These are phyloP conservation scores for Deroplatys truncata DNA, from an alignment of 2,888 invertebrate species.

Conservation along the genomic window DNA sequence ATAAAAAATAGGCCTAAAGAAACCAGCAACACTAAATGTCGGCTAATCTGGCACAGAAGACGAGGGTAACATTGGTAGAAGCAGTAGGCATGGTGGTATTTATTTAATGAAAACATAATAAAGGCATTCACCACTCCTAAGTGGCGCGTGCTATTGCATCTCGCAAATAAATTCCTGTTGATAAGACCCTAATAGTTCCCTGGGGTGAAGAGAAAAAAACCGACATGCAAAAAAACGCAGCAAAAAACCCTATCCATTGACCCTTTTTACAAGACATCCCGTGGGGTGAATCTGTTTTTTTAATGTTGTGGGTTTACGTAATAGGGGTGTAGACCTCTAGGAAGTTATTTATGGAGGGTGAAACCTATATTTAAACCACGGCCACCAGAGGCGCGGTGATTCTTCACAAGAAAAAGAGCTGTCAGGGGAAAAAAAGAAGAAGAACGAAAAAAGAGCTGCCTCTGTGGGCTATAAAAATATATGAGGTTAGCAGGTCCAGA, in stretches of 20 bases:
- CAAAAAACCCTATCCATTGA: background rate
- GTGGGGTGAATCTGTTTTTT: constrained; percentile 9
- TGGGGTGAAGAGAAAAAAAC: background rate
- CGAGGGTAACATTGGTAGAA: background rate
- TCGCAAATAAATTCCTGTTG: background rate
- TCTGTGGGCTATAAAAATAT: background rate
- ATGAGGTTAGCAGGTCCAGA: background rate
- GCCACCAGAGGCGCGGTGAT: background rate
- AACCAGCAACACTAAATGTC: background rate
- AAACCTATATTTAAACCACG: background rate
- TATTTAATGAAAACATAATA: background rate
- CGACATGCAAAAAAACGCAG: background rate
- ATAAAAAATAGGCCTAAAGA: background rate
- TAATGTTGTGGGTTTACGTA: background rate
- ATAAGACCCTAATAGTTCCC: background rate
- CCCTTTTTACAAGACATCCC: constrained; percentile 2
- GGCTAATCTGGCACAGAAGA: background rate
- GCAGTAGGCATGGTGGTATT: background rate
- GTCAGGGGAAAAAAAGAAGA: background rate
- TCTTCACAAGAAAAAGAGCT: background rate
- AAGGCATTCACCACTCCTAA: background rate
- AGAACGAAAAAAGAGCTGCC: background rate
- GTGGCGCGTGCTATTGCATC: background rate
- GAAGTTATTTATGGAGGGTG: background rate
- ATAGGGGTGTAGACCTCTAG: background rate